Evolutionary conservation across 2,113 vertebrate species (phyloP), one percentile per base, ranked within the genome.

Genomic region (Oostethus manadensis): DNA sequence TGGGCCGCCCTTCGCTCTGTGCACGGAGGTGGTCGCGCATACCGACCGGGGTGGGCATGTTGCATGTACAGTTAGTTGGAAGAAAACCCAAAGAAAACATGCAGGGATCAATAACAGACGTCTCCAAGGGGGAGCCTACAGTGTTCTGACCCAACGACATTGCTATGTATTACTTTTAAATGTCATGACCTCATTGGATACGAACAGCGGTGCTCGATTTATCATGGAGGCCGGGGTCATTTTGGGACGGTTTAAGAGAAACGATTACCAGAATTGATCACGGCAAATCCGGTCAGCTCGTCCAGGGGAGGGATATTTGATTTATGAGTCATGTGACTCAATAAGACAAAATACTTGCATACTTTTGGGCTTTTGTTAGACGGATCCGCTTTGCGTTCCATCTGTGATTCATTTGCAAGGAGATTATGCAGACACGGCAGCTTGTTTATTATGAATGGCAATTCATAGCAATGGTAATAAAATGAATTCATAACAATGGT

Each of bases 341-440:
- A 43, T 33, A 68, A n/a, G 63, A 56, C 46, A 43, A 9, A 63
- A 54, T 29, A n/a, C 17, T 62, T 45, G 57, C 63, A 49, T 50
- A 59, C 49, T 48, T 16, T 55, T 58, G 50, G 29, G 43, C 29
- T 74, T 57, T 35, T 64, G 56, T 77, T 74, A 40, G 58, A 11
- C 1, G 21, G 3, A 66, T 74, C 44, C 43, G 16, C 51, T 20
- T 20, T 51, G 56, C 9, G 42, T 45, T 54, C 58, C 69, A 79
- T 77, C 67, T 79, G 67, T 33, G 73, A 57, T 4, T 23, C 16
- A 76, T 82, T 76, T 62, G 40, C 51, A 54, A 10, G 16, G 56
- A 56, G n/a, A 58, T 26, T 44, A 64, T 71, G 54, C 35, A n/a
- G 26, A 51, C 26, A 10, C n/a, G 29, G 50, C 9, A 16, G 9